Base-by-base conservation (phyloP, 2,113 vertebrate species). In the Ceyx melanurus region DNA sequence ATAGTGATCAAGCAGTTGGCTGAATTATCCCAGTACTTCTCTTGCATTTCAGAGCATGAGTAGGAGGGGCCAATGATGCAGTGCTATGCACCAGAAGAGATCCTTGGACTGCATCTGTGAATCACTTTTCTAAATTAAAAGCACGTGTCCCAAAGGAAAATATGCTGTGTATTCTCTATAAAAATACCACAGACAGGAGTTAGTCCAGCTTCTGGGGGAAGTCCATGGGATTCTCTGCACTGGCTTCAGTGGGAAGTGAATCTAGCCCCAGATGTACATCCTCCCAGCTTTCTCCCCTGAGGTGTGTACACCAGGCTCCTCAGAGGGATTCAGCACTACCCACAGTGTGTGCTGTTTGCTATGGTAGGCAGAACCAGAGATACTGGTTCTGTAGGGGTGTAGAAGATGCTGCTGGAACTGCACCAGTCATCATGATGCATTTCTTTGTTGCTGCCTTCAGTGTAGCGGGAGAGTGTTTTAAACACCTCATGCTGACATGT, bases 41-140 rank as follows among this genome's bases (percentile, higher is more conserved):
- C 75, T 88, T 82, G 67, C 13, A 19, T 76, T 93, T 86, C 37
- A 74, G 42, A 89, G 29, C 33, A 40, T 82, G 88, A 93, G 25
- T 87, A 82, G 82, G 81, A 79, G 43, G 58, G 58, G 26, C 15
- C 1, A 11, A 31, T 93, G 91, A 64, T 45, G 40, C 1, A 0
- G 56, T 76, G 68, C 89, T 85, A 71, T 77, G 72, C 43, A 64
- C 79, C 82, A 31, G 81, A 89, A 85, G 75, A 88, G 75, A 86
- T 91, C 76, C 82, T 78, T 67, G 56, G 40, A 74, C 79, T 2
- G 0, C 51, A 81, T 51, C 64, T 74, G 75, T 80, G 78, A 95
- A 82, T 94, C 89, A 89, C 46, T 88, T 89, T 92, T 82, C 89
- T 88, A 89, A 92, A 80, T 89, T 46, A 76, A 79, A 89, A 90